Base-by-base conservation (phyloP, 2,888 invertebrate species). In the Mythimna loreyi region DNA sequence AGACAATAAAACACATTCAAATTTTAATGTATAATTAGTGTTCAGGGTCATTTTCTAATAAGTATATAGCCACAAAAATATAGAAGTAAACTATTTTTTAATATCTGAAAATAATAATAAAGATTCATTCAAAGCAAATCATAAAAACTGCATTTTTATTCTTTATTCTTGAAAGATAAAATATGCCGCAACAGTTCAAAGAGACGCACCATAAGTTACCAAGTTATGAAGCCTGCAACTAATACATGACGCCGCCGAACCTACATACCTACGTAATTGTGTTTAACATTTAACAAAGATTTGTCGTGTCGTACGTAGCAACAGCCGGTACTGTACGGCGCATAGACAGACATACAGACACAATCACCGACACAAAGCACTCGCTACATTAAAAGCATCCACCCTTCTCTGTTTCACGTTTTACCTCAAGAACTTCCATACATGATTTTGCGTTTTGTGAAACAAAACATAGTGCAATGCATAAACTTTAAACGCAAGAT, bases 401-500 rank as follows among this genome's bases (percentile, higher is more conserved):
- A 89, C 87, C 86, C 85, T 88, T 89, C 90, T 91, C 89, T 87
- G 87, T 91, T 92, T 90, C 92, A 91, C 91, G 86, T 90, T 90
- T 87, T 92, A 92, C 93, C 92, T 92, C 90, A 92, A 94, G 92
- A 93, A 93, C 91, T 93, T 91, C 82, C 93, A 94, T 94, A 92
- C 93, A 92, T 93, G 93, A 93, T 93, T 93, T 92, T 90, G 90
- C 90, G 91, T 94, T 95, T 94, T 94, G 92, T 92, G 92, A 93
- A 94, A 94, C 93, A 95, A 95, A 94, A 95, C 94, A 93, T 93
- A 91, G 94, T 94, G 93, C 94, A 95, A 95, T 94, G 94, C 93
- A 95, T 95, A 94, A 96, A 94, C 93, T 95, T 95, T 94, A 93
- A 94, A 93, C 95, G 94, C 94, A 94, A 95, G 93, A 95, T 93